Evolutionary conservation across 2,113 vertebrate genomes (phyloP).

Genomic region (Panthera uncia): DNA sequence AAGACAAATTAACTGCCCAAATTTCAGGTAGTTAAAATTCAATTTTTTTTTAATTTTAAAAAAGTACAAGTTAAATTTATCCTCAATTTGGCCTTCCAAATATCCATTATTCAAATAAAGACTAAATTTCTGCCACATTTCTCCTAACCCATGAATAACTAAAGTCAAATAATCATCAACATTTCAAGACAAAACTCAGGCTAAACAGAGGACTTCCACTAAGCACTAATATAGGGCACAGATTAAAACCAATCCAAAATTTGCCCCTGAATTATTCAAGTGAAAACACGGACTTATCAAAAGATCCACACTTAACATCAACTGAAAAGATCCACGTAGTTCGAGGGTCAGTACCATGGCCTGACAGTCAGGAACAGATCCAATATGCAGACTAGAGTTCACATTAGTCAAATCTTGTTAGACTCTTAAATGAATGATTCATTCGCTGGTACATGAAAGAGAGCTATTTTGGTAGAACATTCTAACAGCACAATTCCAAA

Average conservation of each 20-base stretch:
- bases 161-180: not conserved
- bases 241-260: not conserved
- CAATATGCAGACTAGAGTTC: not conserved
- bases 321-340: not conserved
- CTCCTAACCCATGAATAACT: not conserved
- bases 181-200: not conserved
- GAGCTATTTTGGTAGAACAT: not conserved
- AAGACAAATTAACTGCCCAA: not conserved
- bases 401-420: not conserved
- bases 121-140: not conserved
- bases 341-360: not conserved
- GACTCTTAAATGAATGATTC: not conserved
- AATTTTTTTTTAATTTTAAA: conserved; percentile 4
- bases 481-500: not conserved
- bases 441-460: not conserved
- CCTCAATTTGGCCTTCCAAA: not conserved
- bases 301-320: not conserved
- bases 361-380: not conserved
- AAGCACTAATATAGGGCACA: not conserved
- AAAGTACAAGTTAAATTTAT: not conserved
- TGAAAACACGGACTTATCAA: not conserved
- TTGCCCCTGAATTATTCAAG: not conserved
- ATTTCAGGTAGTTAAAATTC: not conserved
- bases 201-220: not conserved
- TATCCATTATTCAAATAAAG: not conserved